A percentile compares a stretch with the other conserved stretches of the same genome.
These are phyloP conservation scores for Drosophila longiperda DNA, from an alignment of 2,888 invertebrate genomes.

Conservation along the genomic window DNA sequence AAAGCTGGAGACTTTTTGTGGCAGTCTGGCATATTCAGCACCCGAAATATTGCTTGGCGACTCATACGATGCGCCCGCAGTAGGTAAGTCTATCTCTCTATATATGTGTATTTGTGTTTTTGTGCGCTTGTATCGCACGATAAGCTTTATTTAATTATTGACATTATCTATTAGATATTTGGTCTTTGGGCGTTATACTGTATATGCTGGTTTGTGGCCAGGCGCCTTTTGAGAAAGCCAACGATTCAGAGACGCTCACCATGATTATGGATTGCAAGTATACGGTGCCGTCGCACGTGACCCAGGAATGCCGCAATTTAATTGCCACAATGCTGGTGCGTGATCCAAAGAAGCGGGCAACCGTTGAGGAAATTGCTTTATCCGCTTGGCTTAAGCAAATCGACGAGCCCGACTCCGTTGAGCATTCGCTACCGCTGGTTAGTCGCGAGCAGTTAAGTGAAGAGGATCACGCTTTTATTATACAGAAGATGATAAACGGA, in stretches of 20 bases:
- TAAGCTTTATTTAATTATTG: slow-evolving; percentile 57
- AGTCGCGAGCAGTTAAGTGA: slow-evolving; percentile 95
- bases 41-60: slow-evolving; percentile 99
- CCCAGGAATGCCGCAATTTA: slow-evolving; percentile 93
- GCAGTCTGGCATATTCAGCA: slow-evolving; percentile 99
- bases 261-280: slow-evolving; percentile 99
- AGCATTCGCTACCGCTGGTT: slow-evolving; percentile 91
- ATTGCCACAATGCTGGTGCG: slow-evolving; percentile 97
- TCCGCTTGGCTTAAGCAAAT: slow-evolving; percentile 92
- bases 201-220: slow-evolving; percentile 99
- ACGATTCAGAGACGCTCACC: slow-evolving; percentile 99
- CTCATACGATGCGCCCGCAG: slow-evolving; percentile 99
- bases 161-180: slow-evolving; percentile 90
- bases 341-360: slow-evolving; percentile 96
- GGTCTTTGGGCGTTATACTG: slow-evolving; percentile 99
- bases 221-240: slow-evolving; percentile 99
- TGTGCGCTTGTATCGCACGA: slow-evolving; percentile 41
- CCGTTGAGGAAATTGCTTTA: slow-evolving; percentile 93
- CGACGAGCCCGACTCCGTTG: slow-evolving; percentile 83
- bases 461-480: slow-evolving; percentile 95
- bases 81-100: slow-evolving; percentile 87
- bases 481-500: slow-evolving; percentile 98
- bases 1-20: slow-evolving; percentile 98
- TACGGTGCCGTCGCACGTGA: slow-evolving; percentile 94
- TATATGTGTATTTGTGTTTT: background rate